Evolutionary conservation across 2,888 invertebrate species (phyloP), one percentile per base, ranked within the genome.

Genomic region (Sthenelais limicola): DNA sequence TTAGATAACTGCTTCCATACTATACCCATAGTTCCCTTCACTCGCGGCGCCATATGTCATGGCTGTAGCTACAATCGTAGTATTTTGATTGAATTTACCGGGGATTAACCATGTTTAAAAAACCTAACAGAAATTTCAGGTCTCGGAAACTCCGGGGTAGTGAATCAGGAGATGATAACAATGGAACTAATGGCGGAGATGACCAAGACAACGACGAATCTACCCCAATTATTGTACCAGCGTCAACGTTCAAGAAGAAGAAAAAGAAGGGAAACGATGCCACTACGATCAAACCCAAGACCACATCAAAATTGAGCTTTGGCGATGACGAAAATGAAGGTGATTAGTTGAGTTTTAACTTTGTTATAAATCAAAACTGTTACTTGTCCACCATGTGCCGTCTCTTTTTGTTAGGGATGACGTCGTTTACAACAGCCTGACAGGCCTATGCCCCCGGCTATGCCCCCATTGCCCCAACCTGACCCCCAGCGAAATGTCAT

Each of bases 81-180:
- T n/a, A n/a, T n/a, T n/a, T n/a, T n/a, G n/a, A n/a, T n/a, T n/a
- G n/a, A n/a, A n/a, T n/a, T n/a, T n/a, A n/a, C n/a, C n/a, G n/a
- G n/a, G n/a, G n/a, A n/a, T n/a, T 67, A 15, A 58, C n/a, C 47
- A 33, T 71, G 71, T 71, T 71, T 30, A 71, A 77, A 32, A 78
- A 76, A 49, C 74, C 75, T 9, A 71, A 71, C 21, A 38, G 71
- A 3, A 71, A 71, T 52, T 76, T 78, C 51, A 67, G 76, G 18
- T 48, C 47, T 12, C 71, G 78, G 24, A 43, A 52, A 47, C 38
- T 49, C 9, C 58, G 47, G 12, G 74, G 70, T 43, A 73, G 73
- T 56, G 75, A 73, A 43, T 72, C 74, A 5, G 78, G 75, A 15
- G 71, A 68, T 26, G 58, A 67, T 28, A 28, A 71, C 47, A 32